These are phyloP conservation scores for Plutella xylostella DNA, from an alignment of 2,888 invertebrate species.

Conservation along the genomic window DNA sequence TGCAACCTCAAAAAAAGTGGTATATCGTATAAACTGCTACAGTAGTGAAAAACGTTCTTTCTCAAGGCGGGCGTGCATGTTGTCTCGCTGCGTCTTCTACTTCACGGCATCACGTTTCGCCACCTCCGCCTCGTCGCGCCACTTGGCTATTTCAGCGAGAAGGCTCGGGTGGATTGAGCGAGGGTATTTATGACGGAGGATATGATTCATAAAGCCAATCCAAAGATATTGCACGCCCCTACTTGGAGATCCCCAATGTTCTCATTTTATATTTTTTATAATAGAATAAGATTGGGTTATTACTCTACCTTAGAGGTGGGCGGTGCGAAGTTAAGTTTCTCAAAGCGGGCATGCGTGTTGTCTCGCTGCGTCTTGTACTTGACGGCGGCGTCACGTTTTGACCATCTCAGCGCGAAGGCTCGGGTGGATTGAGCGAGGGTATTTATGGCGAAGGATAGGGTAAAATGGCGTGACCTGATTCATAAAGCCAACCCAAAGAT, in stretches of 20 bases:
- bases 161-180: too few species aligned
- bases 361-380: constrained; percentile 68
- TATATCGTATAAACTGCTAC: too few species aligned
- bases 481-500: too few species aligned
- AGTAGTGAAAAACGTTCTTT: too few species aligned
- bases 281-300: too few species aligned
- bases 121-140: constrained; percentile 71
- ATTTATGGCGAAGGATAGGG: too few species aligned
- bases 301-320: constrained; percentile 3
- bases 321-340: constrained; percentile 34
- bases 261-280: background rate
- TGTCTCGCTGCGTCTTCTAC: constrained; percentile 27
- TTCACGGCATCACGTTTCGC: constrained; percentile 60
- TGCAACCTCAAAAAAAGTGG: too few species aligned
- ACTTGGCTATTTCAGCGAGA: constrained; percentile 17
- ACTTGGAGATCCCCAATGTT: background rate
- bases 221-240: too few species aligned
- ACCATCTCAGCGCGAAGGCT: too few species aligned
- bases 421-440: too few species aligned
- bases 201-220: too few species aligned
- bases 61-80: background rate
- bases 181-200: too few species aligned
- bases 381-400: constrained; percentile 59
- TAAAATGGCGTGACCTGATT: background rate
- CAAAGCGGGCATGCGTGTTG: constrained; percentile 75